These are phyloP conservation scores for Takifugu flavidus DNA, from an alignment of 2,113 vertebrate genomes.

Conservation along the genomic window DNA sequence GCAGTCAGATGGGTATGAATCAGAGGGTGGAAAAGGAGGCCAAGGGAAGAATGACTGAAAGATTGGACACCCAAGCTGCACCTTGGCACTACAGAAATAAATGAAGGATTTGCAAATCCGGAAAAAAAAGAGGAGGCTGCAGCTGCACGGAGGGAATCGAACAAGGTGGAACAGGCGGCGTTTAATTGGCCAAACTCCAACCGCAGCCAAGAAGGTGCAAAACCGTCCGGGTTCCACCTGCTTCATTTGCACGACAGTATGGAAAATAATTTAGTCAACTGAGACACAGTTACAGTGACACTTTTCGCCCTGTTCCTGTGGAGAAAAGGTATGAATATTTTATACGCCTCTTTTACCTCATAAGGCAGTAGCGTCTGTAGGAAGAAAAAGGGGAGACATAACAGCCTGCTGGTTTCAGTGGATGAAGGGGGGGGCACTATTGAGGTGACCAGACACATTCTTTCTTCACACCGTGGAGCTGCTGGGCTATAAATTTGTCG, in stretches of 20 bases:
- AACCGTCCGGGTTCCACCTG: conserved; percentile 12
- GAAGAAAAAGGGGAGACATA: conserved; percentile 5
- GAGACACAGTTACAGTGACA: conserved; percentile 39
- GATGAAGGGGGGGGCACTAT: conserved; percentile 19
- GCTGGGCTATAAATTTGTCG: conserved; percentile 61
- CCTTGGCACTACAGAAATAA: conserved; percentile 26
- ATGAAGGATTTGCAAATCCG: conserved; percentile 2
- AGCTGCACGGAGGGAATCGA: background rate
- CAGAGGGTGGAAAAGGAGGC: conserved; percentile 48
- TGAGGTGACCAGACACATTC: conserved; percentile 54
- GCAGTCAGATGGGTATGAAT: conserved; percentile 52
- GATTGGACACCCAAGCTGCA: conserved; percentile 33
- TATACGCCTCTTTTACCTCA: conserved; percentile 41
- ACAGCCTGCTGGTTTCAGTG: conserved; percentile 46
- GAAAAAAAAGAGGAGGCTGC: background rate
- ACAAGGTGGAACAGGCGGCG: too few relatives aligned
- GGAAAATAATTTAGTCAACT: conserved; percentile 39
- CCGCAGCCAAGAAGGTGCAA: too few relatives aligned
- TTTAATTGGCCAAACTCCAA: conserved; percentile 5
- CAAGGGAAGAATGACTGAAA: conserved; percentile 42
- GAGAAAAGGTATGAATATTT: conserved; percentile 58
- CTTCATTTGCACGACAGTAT: background rate
- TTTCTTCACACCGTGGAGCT: conserved; percentile 43
- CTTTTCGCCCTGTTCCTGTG: conserved; percentile 41
- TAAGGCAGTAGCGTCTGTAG: conserved; percentile 43